Evolutionary conservation across 2,113 vertebrate genomes (phyloP).

Genomic region (Mesitornis unicolor): DNA sequence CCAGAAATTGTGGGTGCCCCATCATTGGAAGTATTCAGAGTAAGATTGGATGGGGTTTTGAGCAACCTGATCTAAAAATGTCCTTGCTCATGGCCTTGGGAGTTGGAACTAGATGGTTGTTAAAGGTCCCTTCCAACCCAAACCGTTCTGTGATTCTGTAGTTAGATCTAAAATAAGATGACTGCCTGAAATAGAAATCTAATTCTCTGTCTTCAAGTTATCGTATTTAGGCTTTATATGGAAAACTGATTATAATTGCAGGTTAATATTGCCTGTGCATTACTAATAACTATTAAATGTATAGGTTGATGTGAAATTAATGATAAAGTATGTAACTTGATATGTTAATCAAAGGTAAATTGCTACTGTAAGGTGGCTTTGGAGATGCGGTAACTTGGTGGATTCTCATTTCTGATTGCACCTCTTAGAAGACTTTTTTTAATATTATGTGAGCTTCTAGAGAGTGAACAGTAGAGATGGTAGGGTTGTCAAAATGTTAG

Average conservation of each 20-base stretch:
- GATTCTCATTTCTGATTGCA: not conserved
- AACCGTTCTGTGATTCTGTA: not conserved
- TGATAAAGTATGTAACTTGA: not conserved
- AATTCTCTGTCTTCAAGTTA: not conserved
- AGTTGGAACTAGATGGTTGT: not conserved
- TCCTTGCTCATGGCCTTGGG: accelerated
- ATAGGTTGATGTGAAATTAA: not conserved
- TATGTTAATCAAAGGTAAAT: not conserved
- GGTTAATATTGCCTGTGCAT: not conserved
- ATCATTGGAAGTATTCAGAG: not conserved
- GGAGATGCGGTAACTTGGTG: not conserved
- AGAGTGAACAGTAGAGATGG: not conserved
- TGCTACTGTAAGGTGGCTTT: not conserved
- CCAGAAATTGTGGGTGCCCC: not conserved
- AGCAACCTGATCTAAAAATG: not conserved
- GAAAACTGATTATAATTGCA: not conserved
- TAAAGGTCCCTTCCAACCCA: not conserved
- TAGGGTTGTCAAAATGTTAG: not conserved
- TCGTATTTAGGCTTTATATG: not conserved
- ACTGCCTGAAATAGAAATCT: not conserved
- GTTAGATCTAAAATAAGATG: not conserved
- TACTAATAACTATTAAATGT: not conserved
- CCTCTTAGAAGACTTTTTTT: not conserved
- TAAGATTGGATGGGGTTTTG: not conserved
- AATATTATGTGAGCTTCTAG: not conserved